These are phyloP conservation scores for Drosophila neonasuta DNA, from an alignment of 2,888 invertebrate species.

Conservation along the genomic window DNA sequence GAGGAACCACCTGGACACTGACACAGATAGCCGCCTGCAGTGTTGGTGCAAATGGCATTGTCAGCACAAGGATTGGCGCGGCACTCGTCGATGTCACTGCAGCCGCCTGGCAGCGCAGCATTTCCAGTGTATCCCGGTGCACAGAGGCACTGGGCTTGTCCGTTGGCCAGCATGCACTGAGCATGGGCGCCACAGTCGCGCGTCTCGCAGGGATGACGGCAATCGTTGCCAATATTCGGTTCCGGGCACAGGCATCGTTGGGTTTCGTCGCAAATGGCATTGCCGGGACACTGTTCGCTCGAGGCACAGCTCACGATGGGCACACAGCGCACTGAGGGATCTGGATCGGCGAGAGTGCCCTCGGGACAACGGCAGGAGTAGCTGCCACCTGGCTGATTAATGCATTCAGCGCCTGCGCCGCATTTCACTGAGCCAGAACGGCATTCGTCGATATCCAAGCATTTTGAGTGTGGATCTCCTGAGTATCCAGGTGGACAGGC, in stretches of 20 bases:
- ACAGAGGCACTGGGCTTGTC: slow-evolving; percentile 92
- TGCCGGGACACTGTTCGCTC: slow-evolving; percentile 93
- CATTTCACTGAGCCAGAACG: slow-evolving; percentile 86
- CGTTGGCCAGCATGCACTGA: slow-evolving; percentile 92
- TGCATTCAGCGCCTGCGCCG: slow-evolving; percentile 91
- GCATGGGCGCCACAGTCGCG: slow-evolving; percentile 93
- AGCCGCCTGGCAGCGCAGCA: slow-evolving; percentile 85
- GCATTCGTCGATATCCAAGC: slow-evolving; percentile 93
- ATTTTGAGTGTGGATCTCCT: slow-evolving; percentile 91
- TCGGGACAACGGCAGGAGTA: slow-evolving; percentile 91
- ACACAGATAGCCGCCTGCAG: slow-evolving; percentile 92
- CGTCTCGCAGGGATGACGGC: slow-evolving; percentile 95
- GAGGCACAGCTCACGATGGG: slow-evolving; percentile 90
- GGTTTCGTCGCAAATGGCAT: slow-evolving; percentile 91
- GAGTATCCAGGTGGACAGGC: slow-evolving; percentile 92
- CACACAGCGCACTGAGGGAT: slow-evolving; percentile 90
- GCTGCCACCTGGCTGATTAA: slow-evolving; percentile 89
- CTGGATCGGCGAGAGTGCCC: slow-evolving; percentile 91
- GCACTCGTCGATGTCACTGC: slow-evolving; percentile 95
- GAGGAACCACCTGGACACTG: slow-evolving; percentile 92
- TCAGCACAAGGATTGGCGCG: slow-evolving; percentile 89
- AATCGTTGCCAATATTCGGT: slow-evolving; percentile 95
- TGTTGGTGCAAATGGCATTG: slow-evolving; percentile 94
- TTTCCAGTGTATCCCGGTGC: slow-evolving; percentile 90
- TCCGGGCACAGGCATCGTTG: slow-evolving; percentile 93